Base-by-base conservation (phyloP, 2,113 vertebrate genomes). In the Turnix velox region DNA sequence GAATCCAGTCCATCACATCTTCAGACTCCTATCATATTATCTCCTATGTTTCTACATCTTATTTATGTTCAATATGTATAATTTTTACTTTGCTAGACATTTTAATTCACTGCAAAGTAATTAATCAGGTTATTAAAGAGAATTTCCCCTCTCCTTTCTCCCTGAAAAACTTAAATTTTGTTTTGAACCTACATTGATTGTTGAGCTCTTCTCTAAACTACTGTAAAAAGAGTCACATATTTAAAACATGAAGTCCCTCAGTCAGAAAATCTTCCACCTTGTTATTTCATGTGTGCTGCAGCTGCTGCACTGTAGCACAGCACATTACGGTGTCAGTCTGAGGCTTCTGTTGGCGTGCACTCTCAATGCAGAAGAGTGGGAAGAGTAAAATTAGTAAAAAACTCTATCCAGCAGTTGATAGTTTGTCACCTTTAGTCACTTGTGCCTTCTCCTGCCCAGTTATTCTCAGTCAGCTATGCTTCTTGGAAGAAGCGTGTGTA, bases 381-480 rank as follows among this genome's bases (percentile, higher is more conserved):
- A 84, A 68, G 4, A 72, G 3, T 4, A 81, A 84, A 86, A 69
- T 18, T 13, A 28, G 16, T 19, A 11, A 27, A 66, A 49, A 52
- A 2, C 0, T 1, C 8, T 37, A 27, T 6, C 20, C 46, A 69
- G 23, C 14, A 35, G 5, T 9, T 63, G 1, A 35, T n/a, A 20
- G 10, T 91, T 52, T 18, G 15, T 22, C 35, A n/a, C n/a, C 14
- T 35, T 84, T 54, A 63, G 12, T 14, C 28, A 43, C 22, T 35
- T 54, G 25, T 35, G 45, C 27, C 27, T 80, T 28, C 57, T 62
- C 55, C 55, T 78, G 28, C 22, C 12, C 23, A 43, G 28, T 27
- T 8, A 27, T 66, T 88, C 17, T 27, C 51, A 54, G 35, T n/a
- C 54, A 71, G 10, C 15, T 74, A 18, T 42, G 19, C 28, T 52